Conservation (phyloP, 2,888 invertebrate species). For the Elaeidobius kamerunicus region DNA sequence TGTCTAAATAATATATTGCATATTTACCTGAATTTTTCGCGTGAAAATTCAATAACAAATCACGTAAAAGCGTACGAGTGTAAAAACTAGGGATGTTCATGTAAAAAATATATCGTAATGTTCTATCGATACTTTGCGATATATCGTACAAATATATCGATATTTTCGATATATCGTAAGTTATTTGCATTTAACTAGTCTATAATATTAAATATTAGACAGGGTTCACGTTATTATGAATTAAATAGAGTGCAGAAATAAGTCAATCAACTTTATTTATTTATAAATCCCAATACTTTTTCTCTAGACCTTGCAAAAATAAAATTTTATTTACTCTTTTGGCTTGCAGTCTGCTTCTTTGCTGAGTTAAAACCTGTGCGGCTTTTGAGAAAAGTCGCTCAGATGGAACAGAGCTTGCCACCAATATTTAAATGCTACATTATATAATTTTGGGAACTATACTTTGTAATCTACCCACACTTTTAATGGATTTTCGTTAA, state of each 20-base stretch:
- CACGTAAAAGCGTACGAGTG: no score
- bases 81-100: not conserved
- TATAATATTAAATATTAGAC: not conserved
- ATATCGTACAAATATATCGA: not conserved
- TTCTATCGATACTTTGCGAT: not conserved
- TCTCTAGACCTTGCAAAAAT: not conserved
- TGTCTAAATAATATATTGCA: no score
- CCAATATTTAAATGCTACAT: not conserved
- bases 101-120: not conserved
- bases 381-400: not conserved
- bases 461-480: not conserved
- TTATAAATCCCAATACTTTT: not conserved
- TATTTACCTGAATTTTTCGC: no score
- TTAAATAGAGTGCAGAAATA: no score
- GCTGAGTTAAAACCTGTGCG: not conserved
- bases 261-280: no score
- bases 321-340: not conserved
- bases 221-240: no score
- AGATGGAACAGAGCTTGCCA: not conserved
- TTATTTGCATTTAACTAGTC: not conserved
- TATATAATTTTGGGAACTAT: not conserved
- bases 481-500: conserved; percentile 7
- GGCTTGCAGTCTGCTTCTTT: not conserved
- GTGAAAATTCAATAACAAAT: no score
- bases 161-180: not conserved